Evolutionary conservation across 1,140 invertebrate genomes (phyloP).

Genomic region (Drosophila parvula): DNA sequence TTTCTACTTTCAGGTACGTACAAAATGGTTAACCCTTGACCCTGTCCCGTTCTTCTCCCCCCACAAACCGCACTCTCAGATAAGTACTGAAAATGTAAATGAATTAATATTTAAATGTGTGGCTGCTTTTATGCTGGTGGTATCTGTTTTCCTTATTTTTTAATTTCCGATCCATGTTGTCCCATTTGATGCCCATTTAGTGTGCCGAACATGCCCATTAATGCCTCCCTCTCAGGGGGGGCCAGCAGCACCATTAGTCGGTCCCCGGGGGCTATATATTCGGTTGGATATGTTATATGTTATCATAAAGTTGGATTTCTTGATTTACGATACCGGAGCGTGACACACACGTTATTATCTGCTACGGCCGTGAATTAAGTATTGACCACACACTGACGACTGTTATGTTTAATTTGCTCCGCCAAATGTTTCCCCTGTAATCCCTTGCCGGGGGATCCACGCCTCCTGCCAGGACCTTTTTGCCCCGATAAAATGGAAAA

Average conservation of each 20-base stretch:
- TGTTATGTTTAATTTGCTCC: conserved; percentile 66
- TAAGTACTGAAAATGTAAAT: conserved; percentile 58
- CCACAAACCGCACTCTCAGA: conserved; percentile 30
- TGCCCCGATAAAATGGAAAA: conserved; percentile 63
- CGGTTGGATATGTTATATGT: not conserved
- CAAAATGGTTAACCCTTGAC: conserved; percentile 15
- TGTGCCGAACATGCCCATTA: conserved; percentile 24
- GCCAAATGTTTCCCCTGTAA: not conserved
- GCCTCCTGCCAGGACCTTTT: conserved; percentile 19
- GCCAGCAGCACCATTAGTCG: not conserved
- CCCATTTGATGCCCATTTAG: conserved; percentile 40
- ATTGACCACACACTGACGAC: conserved; percentile 32
- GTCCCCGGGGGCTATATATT: conserved; percentile 20
- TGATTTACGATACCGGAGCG: conserved; percentile 64
- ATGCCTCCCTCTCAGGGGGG: not conserved
- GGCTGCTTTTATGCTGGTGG: conserved; percentile 19
- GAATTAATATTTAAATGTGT: conserved; percentile 30
- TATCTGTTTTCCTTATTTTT: conserved; percentile 42
- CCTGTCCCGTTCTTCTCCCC: too few relatives aligned
- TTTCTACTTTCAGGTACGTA: conserved; percentile 62
- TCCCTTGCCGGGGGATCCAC: too few relatives aligned
- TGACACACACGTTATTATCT: conserved; percentile 69
- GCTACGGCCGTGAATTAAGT: not conserved
- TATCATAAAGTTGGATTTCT: conserved; percentile 59
- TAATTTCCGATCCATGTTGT: conserved; percentile 71